Base-by-base conservation (phyloP, 2,797 vertebrate genomes). In the Psittacula echo region DNA sequence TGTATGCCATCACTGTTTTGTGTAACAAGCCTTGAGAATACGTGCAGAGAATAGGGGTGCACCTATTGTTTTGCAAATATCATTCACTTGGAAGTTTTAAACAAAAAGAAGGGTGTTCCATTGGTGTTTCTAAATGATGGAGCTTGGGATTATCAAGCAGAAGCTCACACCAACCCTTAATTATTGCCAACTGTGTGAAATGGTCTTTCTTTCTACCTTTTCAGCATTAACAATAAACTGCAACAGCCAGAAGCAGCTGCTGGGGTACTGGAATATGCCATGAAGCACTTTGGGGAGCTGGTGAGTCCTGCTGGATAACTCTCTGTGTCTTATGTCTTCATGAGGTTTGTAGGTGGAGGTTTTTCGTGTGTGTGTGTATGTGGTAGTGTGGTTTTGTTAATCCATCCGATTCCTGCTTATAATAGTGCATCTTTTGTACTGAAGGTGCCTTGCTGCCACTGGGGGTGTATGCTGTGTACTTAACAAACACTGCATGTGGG, bases 261-360 rank as follows among this genome's bases (percentile, higher is more conserved):
- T 7, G 99, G 99, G 17, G 99, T 99, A 34, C 96, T 99, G 89
- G 99, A 99, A 79, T 99, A 99, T 10, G 99, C 99, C 97, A 99
- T 99, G 99, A 99, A 99, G 88, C 99, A 99, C 97, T 99, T 99
- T 82, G 99, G 99, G 58, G 99, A 99, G 94, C 97, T 99, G 99
- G 99, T 99, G 94, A 99, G 99, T 97, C 23, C 73, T 79, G 70
- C 73, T 85, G 77, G 66, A 50, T 50, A 39, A 29, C 41, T 66
- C 6, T 2, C 3, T n/a, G 0, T 21, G 10, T 39, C 45, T 50
- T 15, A 1, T 0, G 10, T 45, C 64, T 92, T 56, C 13, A 8
- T 66, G 73, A 4, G 2, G 65, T 74, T 54, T 87, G 14, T 10
- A 27, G 37, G 21, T 27, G 20, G 41, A 17, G 5, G 24, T 13